Base-by-base conservation (phyloP, 2,888 invertebrate species). In the Eupeodes luniger region DNA sequence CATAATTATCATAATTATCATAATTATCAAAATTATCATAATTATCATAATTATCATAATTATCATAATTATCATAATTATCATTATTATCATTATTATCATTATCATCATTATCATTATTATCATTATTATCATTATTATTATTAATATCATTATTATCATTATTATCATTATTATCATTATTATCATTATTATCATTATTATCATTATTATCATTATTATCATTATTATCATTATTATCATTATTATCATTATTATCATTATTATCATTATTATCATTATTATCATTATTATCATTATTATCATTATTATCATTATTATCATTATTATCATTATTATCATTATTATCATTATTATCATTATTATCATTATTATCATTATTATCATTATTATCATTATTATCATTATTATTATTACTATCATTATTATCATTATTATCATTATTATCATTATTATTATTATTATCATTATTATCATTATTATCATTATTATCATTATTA, bases 211-310 rank as follows among this genome's bases (percentile, higher is more conserved):
- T 40, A 40, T 55, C 10, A 55, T 55, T 55, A 55, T 55, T 7
- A 19, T 55, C 19, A 55, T 55, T 19, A 55, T 55, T 55, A 55
- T 55, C 10, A 55, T 55, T 19, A 55, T 53, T 53, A n/a, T 53
- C 5, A 53, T 53, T 53, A 53, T 53, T 53, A 53, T 53, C 14
- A 53, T 53, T 53, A n/a, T 53, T 55, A 55, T 55, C 7, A 55
- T 55, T 55, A 55, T 55, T 19, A 55, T 55, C 16, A 55, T 55
- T 19, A 55, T 55, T 55, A 55, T 55, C 7, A 55, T 55, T 55
- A 55, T 55, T 19, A 55, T 55, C 16, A 55, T 55, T 19, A 55
- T 55, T 55, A 55, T 55, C 7, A 55, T 55, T 55, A 55, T 55
- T 19, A 55, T 55, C 5, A 53, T 53, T 53, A 53, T 53, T 53